Evolutionary conservation across 2,797 vertebrate species (phyloP), one percentile per base, ranked within the genome.

Genomic region (Rallus crepitans): DNA sequence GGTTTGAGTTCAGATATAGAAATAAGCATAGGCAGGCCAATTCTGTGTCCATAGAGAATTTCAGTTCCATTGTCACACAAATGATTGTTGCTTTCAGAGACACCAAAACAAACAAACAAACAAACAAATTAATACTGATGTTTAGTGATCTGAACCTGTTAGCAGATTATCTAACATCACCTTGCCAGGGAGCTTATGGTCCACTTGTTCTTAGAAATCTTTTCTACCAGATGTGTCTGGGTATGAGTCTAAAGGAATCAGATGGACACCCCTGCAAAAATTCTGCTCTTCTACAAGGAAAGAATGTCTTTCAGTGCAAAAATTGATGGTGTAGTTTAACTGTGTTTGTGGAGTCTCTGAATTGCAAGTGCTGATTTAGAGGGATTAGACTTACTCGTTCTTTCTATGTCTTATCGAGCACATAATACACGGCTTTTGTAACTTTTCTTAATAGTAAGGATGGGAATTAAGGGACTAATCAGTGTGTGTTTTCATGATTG

Each of bases 1-100:
- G 15, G 8, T 60, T 77, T 85, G 65, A 71, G 25, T 77, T 87
- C 37, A 82, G 47, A 72, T 52, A 65, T 21, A 57, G 87, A 79
- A 95, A 75, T 30, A 40, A 73, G 12, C 2, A 0, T 37, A 64
- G 0, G 0, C 14, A 70, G 84, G n/a, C 2, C 0, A 84, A 56
- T 21, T 63, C 6, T 40, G 5, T 64, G 19, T 18, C n/a, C 40
- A 52, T 11, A 52, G 17, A 82, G 27, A 76, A 82, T 75, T 86
- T 77, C 8, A 87, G 19, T 30, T 75, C 7, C 33, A 31, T 75
- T 88, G 25, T 57, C 37, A 63, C 12, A 39, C 4, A 64, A 50
- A 53, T 15, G 14, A 6, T 35, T 40, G 2, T n/a, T 86, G 11
- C n/a, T 83, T 87, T 86, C 23, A 82, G 59, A 69, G 27, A 23